Conservation (phyloP, 1,140 invertebrate species). For the Apocrypta bakeri region DNA sequence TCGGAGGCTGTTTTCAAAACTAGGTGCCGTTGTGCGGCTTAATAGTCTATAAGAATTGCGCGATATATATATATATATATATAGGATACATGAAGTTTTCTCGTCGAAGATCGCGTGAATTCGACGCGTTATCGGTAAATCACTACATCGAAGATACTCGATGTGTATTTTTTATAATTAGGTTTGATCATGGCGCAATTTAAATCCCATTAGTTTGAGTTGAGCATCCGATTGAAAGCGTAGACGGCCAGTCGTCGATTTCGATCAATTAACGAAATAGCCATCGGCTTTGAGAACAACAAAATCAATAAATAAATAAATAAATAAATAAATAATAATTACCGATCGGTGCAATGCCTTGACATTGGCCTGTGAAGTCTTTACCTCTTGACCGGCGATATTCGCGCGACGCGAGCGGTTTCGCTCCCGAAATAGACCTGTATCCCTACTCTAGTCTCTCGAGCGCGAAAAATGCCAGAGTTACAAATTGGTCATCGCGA, state of each 20-base stretch:
- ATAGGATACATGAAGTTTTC: no score
- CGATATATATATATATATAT: no score
- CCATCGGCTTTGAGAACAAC: no score
- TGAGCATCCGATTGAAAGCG: background rate
- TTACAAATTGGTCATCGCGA: background rate
- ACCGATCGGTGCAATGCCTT: background rate
- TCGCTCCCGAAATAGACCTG: background rate
- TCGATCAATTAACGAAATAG: no score
- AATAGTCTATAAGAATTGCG: no score
- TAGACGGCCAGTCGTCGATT: no score
- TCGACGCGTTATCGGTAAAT: no score
- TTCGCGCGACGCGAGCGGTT: background rate
- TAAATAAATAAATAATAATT: background rate
- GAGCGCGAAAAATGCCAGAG: slow-evolving; percentile 4
- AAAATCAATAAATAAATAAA: background rate
- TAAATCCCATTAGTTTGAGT: background rate
- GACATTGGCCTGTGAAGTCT: background rate
- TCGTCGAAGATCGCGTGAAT: no score
- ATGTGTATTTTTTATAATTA: background rate
- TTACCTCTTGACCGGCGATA: background rate
- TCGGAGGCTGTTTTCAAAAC: background rate
- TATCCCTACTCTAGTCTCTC: no score
- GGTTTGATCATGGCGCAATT: background rate
- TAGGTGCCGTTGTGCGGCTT: no score
- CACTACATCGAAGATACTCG: no score